These are phyloP conservation scores for Chorisops tibialis DNA, from an alignment of 2,888 invertebrate species.

Conservation along the genomic window DNA sequence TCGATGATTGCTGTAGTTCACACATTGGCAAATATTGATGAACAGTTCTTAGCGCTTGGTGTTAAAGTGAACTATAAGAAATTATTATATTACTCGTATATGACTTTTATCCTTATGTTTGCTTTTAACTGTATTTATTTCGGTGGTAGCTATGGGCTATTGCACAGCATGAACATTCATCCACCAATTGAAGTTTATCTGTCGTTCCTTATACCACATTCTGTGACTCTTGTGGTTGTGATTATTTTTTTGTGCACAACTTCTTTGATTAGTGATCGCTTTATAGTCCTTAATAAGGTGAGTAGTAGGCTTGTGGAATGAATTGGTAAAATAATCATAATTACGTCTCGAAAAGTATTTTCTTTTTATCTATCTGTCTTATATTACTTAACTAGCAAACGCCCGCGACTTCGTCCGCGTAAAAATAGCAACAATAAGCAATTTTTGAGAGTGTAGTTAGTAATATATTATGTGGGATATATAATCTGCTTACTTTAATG, in stretches of 20 bases:
- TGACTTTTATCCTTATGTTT: constrained; percentile 33
- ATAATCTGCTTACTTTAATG: too few species aligned
- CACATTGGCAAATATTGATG: constrained; percentile 12
- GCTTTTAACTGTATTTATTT: not conserved
- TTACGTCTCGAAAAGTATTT: too few species aligned
- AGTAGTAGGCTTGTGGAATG: too few species aligned
- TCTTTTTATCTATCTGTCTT: too few species aligned
- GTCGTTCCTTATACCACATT: not conserved
- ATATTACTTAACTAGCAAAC: too few species aligned
- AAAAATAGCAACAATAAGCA: too few species aligned
- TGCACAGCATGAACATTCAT: not conserved
- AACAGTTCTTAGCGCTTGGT: constrained; percentile 1
- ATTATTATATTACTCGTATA: constrained; percentile 2
- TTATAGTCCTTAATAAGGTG: constrained; percentile 11
- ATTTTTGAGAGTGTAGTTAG: too few species aligned
- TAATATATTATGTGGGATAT: too few species aligned
- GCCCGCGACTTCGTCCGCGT: too few species aligned
- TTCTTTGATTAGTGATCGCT: constrained; percentile 6
- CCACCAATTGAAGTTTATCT: not conserved
- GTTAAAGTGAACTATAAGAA: constrained; percentile 20
- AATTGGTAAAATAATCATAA: too few species aligned
- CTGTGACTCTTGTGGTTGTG: not conserved
- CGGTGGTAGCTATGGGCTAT: constrained; percentile 1
- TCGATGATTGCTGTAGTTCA: not conserved
- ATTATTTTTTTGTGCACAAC: constrained; percentile 5